Base-by-base conservation (phyloP, 2,113 vertebrate genomes). In the Pagrus major region DNA sequence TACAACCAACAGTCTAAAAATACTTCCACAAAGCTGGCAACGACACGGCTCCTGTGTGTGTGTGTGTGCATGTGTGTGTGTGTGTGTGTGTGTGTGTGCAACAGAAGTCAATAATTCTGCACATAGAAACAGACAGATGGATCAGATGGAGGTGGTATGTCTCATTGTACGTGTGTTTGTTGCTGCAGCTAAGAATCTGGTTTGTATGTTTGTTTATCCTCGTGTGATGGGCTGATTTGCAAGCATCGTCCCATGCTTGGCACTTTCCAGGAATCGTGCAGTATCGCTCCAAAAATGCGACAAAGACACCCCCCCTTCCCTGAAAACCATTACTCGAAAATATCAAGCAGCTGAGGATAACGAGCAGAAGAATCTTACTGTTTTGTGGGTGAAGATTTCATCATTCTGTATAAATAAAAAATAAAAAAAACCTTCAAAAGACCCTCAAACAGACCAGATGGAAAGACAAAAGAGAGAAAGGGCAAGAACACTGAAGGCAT, bases 1-100 rank as follows among this genome's bases (percentile, higher is more conserved):
- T 15, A 61, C 75, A 59, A 81, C 83, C 78, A 88, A 76, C 73
- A 11, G 44, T 68, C 78, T 85, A 85, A 89, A 91, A 91, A 90
- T 88, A 86, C 61, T 59, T 85, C 78, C 59, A 70, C 42, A 63
- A 76, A 84, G 74, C 80, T 67, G 64, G 52, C 56, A 58, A 58
- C 78, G 72, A 25, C 39, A 44, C 33, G 35, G 16, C 51, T 72
- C 14, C 42, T 41, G 66, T 9, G 59, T 52, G 25, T 71, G 52
- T 23, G 39, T 52, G 63, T 37, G 44, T 67, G 63, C 65, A 66
- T 68, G 49, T 58, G 63, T 15, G 9, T 49, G 75, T 60, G 31
- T 35, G 31, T 59, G 54, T 73, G 72, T 20, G 9, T n/a, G n/a
- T n/a, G n/a, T n/a, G n/a, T n/a, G n/a, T n/a, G 55, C 44, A 75